phyloP scores from a whole-genome alignment of 2,113 vertebrate genomes.

The Bubo bubo region DNA sequence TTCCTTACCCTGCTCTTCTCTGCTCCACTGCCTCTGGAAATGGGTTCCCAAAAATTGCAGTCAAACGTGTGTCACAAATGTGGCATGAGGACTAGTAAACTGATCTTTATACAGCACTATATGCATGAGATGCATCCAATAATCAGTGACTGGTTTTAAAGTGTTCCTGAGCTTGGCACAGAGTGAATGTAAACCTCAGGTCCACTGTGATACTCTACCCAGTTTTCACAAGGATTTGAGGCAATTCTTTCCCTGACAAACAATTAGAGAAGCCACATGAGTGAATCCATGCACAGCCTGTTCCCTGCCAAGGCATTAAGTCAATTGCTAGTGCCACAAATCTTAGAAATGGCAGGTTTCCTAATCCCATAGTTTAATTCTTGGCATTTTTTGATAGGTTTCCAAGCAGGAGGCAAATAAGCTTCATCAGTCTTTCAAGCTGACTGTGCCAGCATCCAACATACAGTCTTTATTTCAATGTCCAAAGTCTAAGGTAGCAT shows the following conservation, averaged over 20 bases:
- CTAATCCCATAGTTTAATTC: slow-evolving; percentile 48
- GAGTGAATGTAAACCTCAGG: neutral
- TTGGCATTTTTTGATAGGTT: slow-evolving; percentile 2
- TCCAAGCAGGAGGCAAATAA: slow-evolving; percentile 1
- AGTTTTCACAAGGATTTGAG: neutral
- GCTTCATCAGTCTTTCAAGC: neutral
- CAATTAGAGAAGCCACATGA: neutral
- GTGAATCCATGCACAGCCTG: neutral
- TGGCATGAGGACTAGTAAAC: neutral
- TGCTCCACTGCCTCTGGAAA: neutral
- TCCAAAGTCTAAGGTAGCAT: neutral
- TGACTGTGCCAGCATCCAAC: neutral
- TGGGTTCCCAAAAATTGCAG: neutral
- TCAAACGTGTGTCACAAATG: neutral
- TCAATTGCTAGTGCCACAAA: neutral
- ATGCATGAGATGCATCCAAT: neutral
- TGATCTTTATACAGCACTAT: neutral
- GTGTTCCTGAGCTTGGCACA: neutral
- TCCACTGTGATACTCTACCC: neutral
- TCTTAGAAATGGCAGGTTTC: slow-evolving; percentile 21
- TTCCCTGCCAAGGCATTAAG: neutral
- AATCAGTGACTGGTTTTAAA: neutral
- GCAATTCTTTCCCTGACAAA: neutral
- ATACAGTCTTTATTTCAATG: neutral
- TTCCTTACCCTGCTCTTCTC: neutral